Conservation (phyloP, 35 echinoderm and acorn worm species). For the Acanthaster planci region DNA sequence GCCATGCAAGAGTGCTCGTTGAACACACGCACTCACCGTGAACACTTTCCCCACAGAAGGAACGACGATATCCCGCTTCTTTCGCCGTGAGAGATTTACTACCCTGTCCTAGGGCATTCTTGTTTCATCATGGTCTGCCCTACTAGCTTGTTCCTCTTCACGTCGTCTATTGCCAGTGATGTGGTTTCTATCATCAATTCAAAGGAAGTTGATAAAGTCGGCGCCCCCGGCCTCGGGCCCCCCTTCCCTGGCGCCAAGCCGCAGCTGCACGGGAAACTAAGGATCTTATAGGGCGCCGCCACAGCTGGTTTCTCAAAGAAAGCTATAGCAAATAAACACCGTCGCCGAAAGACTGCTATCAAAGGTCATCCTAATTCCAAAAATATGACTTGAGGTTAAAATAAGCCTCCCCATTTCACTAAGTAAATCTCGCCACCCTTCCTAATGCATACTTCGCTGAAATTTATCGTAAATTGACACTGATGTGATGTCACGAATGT, state of each 20-base stretch:
- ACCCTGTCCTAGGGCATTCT: background rate
- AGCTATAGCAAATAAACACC: background rate
- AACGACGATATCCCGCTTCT: no score
- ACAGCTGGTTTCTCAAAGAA: constrained; percentile 12
- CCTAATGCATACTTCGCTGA: no score
- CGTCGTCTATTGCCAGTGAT: constrained; percentile 1
- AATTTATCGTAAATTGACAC: no score
- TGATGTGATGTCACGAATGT: no score
- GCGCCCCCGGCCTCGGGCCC: background rate
- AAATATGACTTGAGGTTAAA: no score
- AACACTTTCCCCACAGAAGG: no score
- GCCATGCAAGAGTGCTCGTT: no score
- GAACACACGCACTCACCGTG: no score
- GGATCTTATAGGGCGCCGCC: constrained; percentile 15
- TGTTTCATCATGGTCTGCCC: constrained; percentile 10
- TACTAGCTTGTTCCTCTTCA: background rate
- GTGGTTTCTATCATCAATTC: background rate
- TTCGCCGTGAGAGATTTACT: no score
- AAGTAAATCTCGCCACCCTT: no score
- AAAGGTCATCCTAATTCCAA: background rate
- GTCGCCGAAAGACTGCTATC: constrained; percentile 10
- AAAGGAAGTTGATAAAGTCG: constrained; percentile 6
- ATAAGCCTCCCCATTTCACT: no score
- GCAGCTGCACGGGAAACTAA: constrained; percentile 15
- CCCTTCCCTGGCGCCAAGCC: constrained; percentile 4